phyloP scores from a whole-genome alignment of 2,113 vertebrate species.

The Ameiurus melas region DNA sequence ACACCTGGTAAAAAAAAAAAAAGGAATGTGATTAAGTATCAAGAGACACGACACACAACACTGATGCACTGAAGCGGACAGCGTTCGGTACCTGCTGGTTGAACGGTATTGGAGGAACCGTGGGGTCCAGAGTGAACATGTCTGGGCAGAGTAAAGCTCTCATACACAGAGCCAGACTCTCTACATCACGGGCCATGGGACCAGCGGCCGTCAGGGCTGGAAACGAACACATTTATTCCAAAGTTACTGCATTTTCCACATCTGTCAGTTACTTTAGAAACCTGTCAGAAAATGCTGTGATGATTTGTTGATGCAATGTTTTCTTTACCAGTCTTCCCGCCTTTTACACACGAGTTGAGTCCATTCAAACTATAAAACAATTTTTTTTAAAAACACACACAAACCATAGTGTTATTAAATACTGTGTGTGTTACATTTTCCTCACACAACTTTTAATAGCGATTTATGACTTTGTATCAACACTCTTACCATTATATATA shows the following conservation, averaged over 20 bases:
- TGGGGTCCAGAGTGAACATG: constrained; percentile 88
- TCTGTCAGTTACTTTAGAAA: not conserved
- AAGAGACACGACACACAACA: not conserved
- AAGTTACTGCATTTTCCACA: not conserved
- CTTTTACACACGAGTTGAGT: constrained; percentile 9
- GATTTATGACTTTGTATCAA: too few relatives aligned
- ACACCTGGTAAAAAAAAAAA: constrained; percentile 71
- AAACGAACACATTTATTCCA: constrained; percentile 11
- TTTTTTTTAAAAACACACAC: too few relatives aligned
- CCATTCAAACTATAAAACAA: constrained; percentile 58
- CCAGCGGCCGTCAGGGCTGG: constrained; percentile 71
- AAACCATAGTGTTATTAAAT: constrained; percentile 48
- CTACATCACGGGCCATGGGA: constrained; percentile 84
- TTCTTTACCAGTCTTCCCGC: constrained; percentile 68
- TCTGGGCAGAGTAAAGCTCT: constrained; percentile 83
- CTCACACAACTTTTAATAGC: too few relatives aligned
- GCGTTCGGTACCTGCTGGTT: constrained; percentile 68
- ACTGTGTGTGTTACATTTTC: constrained; percentile 87
- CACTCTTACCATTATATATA: too few relatives aligned
- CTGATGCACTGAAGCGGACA: not conserved
- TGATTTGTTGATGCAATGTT: not conserved
- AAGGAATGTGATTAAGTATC: too few relatives aligned
- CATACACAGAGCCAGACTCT: constrained; percentile 86
- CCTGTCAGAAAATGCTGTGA: not conserved
- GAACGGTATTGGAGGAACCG: constrained; percentile 84